Base-by-base conservation (phyloP, 2,113 vertebrate genomes). In the Seriola quinqueradiata region DNA sequence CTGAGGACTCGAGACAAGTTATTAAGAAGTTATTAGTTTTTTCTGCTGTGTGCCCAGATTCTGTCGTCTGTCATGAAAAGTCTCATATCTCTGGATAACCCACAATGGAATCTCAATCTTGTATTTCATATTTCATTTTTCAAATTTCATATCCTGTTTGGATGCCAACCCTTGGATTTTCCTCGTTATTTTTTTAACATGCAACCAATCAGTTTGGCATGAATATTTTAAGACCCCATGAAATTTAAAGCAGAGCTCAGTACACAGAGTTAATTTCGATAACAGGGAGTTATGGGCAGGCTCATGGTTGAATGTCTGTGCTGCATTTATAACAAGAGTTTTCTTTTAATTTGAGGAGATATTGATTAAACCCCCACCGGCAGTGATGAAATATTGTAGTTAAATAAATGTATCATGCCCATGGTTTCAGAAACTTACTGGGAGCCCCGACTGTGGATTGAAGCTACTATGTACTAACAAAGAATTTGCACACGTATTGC, bases 201-300 rank as follows among this genome's bases (percentile, higher is more conserved):
- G n/a, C 12, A 77, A 48, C 28, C 70, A 79, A 28, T 83, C 48
- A 79, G 42, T 77, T 70, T 67, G 5, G 23, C 40, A 71, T 83
- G 55, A 87, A 87, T 92, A 79, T 78, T 90, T 83, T 44, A 83
- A 70, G 8, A 72, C 5, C 13, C 16, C 40, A 34, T 70, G 14
- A 88, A 81, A 77, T 83, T 55, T 25, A 65, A 87, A 76, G 76
- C 69, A 52, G 25, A 75, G 48, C 23, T 66, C 21, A 36, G 8
- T 55, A 58, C 28, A 59, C 44, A 57, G 2, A 79, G 54, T 65
- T 73, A 0, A 71, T 79, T 77, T 59, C 54, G 3, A 79, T 23
- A 38, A 76, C 75, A 82, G 40, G 25, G 17, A 69, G 1, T 55
- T 75, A 40, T 71, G n/a, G 17, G 28, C 44, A 42, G 40, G 48